A percentile compares a stretch with the other conserved stretches of the same genome.
Evolutionary conservation across 2,888 invertebrate genomes (phyloP).

Genomic region (Oligia latruncula): DNA sequence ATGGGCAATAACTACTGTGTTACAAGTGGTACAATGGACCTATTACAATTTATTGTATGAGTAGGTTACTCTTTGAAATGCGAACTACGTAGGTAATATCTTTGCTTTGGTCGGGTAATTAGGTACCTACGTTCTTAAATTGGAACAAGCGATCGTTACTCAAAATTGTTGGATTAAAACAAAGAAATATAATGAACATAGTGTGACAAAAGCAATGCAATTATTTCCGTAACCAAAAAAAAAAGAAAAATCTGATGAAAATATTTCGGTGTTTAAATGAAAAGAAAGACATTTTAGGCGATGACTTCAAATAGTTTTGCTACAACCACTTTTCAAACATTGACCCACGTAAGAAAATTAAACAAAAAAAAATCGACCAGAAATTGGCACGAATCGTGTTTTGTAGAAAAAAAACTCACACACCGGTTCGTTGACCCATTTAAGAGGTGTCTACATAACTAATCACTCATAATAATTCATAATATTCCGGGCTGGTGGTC

Average conservation of each 20-base stretch:
- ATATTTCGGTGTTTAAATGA: neutral
- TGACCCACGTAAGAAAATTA: conserved; percentile 26
- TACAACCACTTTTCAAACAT: conserved; percentile 32
- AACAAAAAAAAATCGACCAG: conserved; percentile 34
- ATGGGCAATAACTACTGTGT: conserved; percentile 25
- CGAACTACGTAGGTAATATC: neutral
- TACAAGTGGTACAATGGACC: neutral
- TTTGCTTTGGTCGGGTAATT: neutral
- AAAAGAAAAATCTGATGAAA: neutral
- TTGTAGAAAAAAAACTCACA: conserved; percentile 46
- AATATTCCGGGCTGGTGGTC: conserved; percentile 51
- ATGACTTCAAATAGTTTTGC: conserved; percentile 9
- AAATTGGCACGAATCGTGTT: conserved; percentile 57
- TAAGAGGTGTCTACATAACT: conserved; percentile 63
- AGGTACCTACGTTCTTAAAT: neutral
- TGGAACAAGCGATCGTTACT: neutral
- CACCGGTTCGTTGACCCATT: conserved; percentile 66
- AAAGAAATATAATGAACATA: neutral
- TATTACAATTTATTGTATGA: neutral
- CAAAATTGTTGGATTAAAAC: neutral
- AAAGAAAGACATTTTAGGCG: conserved; percentile 8
- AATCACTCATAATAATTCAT: conserved; percentile 67
- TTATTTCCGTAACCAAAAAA: neutral
- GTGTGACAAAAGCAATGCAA: neutral
- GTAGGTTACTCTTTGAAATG: neutral